A percentile compares a stretch with the other conserved stretches of the same genome.
Evolutionary conservation across 1,140 invertebrate genomes (phyloP).

Genomic region (Saccostrea echinata): DNA sequence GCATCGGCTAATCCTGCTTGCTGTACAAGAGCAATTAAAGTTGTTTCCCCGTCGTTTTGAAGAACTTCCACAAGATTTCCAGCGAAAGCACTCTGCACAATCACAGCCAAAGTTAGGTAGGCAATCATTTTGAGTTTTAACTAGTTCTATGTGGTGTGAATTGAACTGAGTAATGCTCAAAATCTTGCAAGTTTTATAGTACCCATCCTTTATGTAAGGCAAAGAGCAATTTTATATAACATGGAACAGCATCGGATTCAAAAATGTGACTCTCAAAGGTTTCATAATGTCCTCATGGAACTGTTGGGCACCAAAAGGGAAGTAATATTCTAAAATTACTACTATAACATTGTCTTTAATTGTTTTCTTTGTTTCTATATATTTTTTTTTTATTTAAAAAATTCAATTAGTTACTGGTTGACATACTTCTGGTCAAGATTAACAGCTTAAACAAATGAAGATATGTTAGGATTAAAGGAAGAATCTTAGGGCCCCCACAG

Average conservation of each 20-base stretch:
- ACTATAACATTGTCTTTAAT: no score
- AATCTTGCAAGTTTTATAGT: background rate
- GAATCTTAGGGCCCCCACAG: background rate
- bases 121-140: background rate
- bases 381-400: no score
- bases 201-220: background rate
- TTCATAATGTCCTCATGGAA: background rate
- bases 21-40: constrained; percentile 40
- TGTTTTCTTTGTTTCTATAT: no score
- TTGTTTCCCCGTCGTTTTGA: constrained; percentile 41
- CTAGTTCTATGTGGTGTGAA: background rate
- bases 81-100: constrained; percentile 19
- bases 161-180: background rate
- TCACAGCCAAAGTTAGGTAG: background rate
- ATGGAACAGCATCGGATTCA: background rate
- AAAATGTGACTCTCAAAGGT: background rate
- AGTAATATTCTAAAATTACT: no score
- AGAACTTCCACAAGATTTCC: constrained; percentile 52
- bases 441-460: no score
- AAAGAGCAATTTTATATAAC: background rate
- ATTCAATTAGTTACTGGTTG: no score
- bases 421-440: no score
- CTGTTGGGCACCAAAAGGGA: background rate
- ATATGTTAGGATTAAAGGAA: background rate
- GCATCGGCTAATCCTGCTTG: constrained; percentile 51